phyloP scores from a whole-genome alignment of 1,140 invertebrate species.

The Pseudomyrmex dendroicus region DNA sequence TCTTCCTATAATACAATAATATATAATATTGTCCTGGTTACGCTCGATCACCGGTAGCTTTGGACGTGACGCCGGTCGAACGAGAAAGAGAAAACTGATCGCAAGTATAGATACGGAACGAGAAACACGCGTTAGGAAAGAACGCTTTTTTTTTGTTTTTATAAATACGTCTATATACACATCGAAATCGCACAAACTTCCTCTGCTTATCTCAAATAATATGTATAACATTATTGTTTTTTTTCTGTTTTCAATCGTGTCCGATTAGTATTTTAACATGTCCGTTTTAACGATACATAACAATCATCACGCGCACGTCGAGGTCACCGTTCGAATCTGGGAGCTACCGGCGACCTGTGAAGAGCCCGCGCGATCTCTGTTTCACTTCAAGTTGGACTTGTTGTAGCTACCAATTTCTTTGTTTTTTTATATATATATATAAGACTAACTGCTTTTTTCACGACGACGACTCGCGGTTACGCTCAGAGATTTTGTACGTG shows the following conservation, averaged over 20 bases:
- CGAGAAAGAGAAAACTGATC: background rate
- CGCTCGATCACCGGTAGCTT: conserved; percentile 75
- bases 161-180: too few relatives aligned
- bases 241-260: too few relatives aligned
- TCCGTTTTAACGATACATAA: too few relatives aligned
- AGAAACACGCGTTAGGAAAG: background rate
- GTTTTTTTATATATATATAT: too few relatives aligned
- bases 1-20: conserved; percentile 53
- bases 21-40: conserved; percentile 80
- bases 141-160: too few relatives aligned
- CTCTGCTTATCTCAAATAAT: too few relatives aligned
- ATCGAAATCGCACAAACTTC: too few relatives aligned
- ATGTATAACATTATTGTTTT: too few relatives aligned
- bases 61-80: conserved; percentile 41
- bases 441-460: conserved; percentile 17
- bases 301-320: background rate
- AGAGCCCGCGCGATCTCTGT: conserved; percentile 39
- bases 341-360: conserved; percentile 38
- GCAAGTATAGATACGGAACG: background rate
- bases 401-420: conserved; percentile 52
- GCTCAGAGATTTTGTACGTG: conserved; percentile 32
- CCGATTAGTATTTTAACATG: too few relatives aligned
- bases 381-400: conserved; percentile 37
- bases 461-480: conserved; percentile 19
- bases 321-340: background rate